Percentiles rank a stretch among this genome's conserved stretches.
phyloP scores from a whole-genome alignment of 1,140 invertebrate species.

The Schlechtendalia chinensis region DNA sequence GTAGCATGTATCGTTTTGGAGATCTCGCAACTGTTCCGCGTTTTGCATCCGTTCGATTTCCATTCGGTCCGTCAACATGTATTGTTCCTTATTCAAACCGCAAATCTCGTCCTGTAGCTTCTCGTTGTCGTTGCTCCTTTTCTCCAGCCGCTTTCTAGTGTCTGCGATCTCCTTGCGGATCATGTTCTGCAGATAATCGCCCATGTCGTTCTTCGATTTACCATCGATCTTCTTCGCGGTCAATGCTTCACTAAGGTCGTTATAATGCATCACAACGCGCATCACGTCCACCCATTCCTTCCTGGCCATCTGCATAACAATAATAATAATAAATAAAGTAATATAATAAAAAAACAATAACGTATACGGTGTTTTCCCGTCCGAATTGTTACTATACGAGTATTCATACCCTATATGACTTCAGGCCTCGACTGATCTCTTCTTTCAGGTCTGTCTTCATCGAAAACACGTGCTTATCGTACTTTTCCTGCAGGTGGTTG shows the following conservation, averaged over 20 bases:
- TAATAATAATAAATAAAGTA: no score
- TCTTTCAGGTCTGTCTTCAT: no score
- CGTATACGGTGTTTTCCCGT: no score
- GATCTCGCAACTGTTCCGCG: background rate
- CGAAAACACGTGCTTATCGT: background rate
- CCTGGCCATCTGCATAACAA: conserved; percentile 11
- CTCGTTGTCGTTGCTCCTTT: background rate
- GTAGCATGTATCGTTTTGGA: conserved; percentile 6
- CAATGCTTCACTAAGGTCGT: background rate
- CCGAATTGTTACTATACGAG: no score
- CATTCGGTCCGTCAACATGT: background rate
- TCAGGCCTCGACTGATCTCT: conserved; percentile 13
- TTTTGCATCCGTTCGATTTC: conserved; percentile 1
- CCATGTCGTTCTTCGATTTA: background rate
- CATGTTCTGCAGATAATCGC: conserved; percentile 31
- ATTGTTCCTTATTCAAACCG: no score
- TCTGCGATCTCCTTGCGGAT: conserved; percentile 27
- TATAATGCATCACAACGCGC: no score
- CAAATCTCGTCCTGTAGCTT: conserved; percentile 23
- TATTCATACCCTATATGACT: conserved; percentile 3
- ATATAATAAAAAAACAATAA: no score
- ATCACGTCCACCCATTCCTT: conserved; percentile 31
- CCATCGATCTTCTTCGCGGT: background rate
- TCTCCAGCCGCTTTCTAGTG: no score
- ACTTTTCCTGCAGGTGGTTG: background rate